These are phyloP conservation scores for Pachypeltis micranthus DNA, from an alignment of 1,140 invertebrate species.

Conservation along the genomic window DNA sequence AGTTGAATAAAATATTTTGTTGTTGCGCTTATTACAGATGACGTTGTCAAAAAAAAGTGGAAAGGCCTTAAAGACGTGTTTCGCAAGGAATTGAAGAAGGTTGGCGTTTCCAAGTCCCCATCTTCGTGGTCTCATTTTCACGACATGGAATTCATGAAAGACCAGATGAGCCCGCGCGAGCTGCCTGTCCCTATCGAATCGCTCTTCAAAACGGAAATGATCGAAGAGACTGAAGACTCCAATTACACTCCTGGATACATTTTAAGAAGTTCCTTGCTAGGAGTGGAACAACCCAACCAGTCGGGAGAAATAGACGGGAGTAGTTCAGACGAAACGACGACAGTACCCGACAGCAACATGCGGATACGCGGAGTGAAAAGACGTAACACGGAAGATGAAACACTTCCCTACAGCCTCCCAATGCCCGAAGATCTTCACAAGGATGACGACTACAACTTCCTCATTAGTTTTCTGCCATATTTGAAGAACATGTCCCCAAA, in stretches of 20 bases:
- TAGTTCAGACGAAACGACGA: neutral
- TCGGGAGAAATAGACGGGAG: neutral
- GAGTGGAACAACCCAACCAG: neutral
- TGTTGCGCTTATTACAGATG: conserved; percentile 15
- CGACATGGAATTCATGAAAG: conserved; percentile 17
- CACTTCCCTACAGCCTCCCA: neutral
- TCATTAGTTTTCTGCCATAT: conserved; percentile 14
- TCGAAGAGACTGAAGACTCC: conserved; percentile 3
- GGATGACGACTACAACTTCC: conserved; percentile 19
- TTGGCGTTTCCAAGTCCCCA: neutral
- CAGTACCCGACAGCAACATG: conserved; percentile 8
- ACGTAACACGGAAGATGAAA: neutral
- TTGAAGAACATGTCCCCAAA: conserved; percentile 12
- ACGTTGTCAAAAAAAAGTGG: conserved; percentile 16
- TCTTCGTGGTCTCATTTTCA: conserved; percentile 15
- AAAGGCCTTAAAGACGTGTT: conserved; percentile 16
- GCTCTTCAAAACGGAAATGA: conserved; percentile 10
- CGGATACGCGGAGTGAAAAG: neutral
- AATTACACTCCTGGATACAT: neutral
- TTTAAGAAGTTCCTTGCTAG: neutral
- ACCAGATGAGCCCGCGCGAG: conserved; percentile 12
- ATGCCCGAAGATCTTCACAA: neutral
- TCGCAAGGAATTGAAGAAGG: conserved; percentile 15
- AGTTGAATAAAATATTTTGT: no score
- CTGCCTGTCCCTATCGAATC: neutral